Conservation (phyloP, 2,797 vertebrate species). For the Sebastes diaconus region DNA sequence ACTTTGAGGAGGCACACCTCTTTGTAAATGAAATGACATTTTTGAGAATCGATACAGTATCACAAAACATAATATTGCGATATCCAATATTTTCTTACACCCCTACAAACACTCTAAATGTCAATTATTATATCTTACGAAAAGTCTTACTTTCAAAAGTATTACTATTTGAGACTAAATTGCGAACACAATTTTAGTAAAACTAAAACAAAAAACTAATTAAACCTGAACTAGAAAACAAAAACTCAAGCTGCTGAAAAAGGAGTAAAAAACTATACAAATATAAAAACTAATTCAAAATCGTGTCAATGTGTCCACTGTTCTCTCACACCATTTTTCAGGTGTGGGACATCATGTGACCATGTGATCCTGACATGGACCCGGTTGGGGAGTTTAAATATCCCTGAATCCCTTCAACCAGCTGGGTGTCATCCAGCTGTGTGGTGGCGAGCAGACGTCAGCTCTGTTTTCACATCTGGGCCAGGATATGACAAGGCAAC, state of each 20-base stretch:
- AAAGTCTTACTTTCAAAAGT: neutral
- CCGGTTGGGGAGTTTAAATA: constrained; percentile 9
- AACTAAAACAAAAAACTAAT: neutral
- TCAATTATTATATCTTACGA: neutral
- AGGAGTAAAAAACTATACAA: neutral
- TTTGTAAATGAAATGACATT: too few species aligned
- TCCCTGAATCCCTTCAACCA: neutral
- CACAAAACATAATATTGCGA: too few species aligned
- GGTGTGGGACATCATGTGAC: constrained; percentile 9
- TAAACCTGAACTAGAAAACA: neutral
- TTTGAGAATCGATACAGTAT: too few species aligned
- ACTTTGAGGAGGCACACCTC: too few species aligned
- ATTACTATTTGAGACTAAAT: neutral
- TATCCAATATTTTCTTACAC: too few species aligned
- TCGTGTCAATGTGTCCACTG: neutral
- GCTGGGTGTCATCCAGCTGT: constrained; percentile 31
- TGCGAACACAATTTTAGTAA: neutral
- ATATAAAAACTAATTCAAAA: neutral
- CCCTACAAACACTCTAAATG: neutral
- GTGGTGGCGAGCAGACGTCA: neutral
- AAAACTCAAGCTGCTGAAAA: neutral
- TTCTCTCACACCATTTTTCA: neutral
- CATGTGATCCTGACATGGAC: constrained; percentile 18
- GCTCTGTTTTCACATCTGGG: constrained; percentile 65
- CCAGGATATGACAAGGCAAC: constrained; percentile 30